Percentiles rank a stretch among this genome's conserved stretches.
These are phyloP conservation scores for Gymnarchus niloticus DNA, from an alignment of 2,113 vertebrate genomes.

Conservation along the genomic window DNA sequence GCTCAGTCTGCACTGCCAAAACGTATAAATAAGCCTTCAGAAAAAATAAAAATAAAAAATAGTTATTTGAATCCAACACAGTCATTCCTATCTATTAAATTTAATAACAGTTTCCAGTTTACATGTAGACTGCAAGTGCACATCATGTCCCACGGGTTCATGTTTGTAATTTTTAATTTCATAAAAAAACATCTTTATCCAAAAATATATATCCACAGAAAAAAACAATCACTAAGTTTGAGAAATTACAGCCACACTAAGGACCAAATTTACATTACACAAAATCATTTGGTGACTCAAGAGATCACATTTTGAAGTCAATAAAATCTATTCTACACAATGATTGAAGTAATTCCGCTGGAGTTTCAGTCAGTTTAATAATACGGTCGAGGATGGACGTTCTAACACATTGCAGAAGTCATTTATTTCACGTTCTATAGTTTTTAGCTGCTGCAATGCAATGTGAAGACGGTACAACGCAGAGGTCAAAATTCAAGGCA, in stretches of 20 bases:
- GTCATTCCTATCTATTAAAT: slow-evolving; percentile 3
- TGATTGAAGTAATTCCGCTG: slow-evolving; percentile 11
- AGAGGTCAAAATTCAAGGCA: slow-evolving; percentile 83
- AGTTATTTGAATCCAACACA: slow-evolving; percentile 13
- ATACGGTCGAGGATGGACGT: slow-evolving; percentile 13
- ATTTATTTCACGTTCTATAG: slow-evolving; percentile 71
- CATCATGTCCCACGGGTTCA: neutral
- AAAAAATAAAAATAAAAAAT: slow-evolving; percentile 1
- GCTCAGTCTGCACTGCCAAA: neutral
- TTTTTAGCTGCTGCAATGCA: slow-evolving; percentile 72
- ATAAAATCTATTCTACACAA: slow-evolving; percentile 19
- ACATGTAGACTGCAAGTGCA: slow-evolving; percentile 20
- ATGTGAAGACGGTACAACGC: slow-evolving; percentile 66
- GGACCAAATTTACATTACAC: slow-evolving; percentile 7
- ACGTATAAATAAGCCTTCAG: neutral
- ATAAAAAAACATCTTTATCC: slow-evolving; percentile 22
- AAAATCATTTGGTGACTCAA: slow-evolving; percentile 16
- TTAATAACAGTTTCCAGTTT: slow-evolving; percentile 14
- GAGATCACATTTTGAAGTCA: neutral
- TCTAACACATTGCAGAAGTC: slow-evolving; percentile 36
- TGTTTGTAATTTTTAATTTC: neutral
- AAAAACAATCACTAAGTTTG: neutral
- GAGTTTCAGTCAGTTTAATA: slow-evolving; percentile 14
- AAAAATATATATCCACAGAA: slow-evolving; percentile 22
- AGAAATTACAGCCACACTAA: slow-evolving; percentile 6